phyloP scores from a whole-genome alignment of 2,888 invertebrate species.

The Biston stratarius region DNA sequence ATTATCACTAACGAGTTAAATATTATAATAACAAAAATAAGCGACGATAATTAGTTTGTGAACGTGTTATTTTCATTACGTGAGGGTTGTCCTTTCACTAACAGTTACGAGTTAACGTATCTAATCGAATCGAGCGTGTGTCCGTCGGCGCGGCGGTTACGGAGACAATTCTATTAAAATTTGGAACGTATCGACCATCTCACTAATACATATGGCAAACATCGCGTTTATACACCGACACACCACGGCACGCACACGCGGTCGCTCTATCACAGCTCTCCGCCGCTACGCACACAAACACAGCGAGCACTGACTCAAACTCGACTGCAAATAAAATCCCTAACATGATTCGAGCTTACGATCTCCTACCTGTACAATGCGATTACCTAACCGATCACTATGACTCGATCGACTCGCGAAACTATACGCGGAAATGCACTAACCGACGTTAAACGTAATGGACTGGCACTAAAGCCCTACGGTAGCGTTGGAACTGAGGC shows the following conservation, averaged over 20 bases:
- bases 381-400: constrained; percentile 51
- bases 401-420: constrained; percentile 47
- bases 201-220: constrained; percentile 84
- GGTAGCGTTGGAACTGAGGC: constrained; percentile 65
- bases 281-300: constrained; percentile 34
- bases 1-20: constrained; percentile 82
- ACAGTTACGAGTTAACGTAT: constrained; percentile 44
- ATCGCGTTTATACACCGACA: constrained; percentile 66
- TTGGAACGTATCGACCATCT: constrained; percentile 78
- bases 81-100: constrained; percentile 61
- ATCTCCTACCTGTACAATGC: constrained; percentile 62
- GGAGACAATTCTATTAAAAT: constrained; percentile 65
- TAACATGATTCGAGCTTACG: constrained; percentile 63
- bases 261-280: constrained; percentile 34
- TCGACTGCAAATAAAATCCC: constrained; percentile 1
- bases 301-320: constrained; percentile 29
- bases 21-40: constrained; percentile 77
- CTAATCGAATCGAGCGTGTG: constrained; percentile 58
- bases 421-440: constrained; percentile 58
- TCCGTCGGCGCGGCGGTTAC: constrained; percentile 59
- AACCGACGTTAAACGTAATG: constrained; percentile 64
- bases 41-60: constrained; percentile 83
- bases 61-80: constrained; percentile 74
- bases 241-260: constrained; percentile 47
- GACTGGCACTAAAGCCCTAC: constrained; percentile 74